Evolutionary conservation across 2,888 invertebrate species (phyloP).

Genomic region (Eupeodes latifasciatus): DNA sequence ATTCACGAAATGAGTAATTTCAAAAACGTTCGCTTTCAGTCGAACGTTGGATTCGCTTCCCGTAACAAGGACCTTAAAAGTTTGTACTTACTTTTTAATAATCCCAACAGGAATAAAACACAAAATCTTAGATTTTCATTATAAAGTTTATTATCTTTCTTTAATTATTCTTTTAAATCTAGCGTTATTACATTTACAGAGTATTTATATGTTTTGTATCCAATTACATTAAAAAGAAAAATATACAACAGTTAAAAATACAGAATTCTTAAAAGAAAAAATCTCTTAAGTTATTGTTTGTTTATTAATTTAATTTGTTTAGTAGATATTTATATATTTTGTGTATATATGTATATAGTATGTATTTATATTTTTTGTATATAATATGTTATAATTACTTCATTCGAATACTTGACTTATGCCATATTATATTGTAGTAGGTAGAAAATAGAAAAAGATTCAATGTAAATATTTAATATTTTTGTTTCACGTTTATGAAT

Average conservation of each 20-base stretch:
- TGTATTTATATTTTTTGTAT: slow-evolving; percentile 47
- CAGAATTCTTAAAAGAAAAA: slow-evolving; percentile 62
- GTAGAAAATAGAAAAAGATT: slow-evolving; percentile 49
- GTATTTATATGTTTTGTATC: slow-evolving; percentile 64
- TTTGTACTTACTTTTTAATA: neutral
- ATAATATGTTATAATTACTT: slow-evolving; percentile 69
- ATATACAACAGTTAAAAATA: slow-evolving; percentile 74
- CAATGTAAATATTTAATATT: slow-evolving; percentile 57
- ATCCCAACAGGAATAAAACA: neutral
- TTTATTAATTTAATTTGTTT: slow-evolving; percentile 24
- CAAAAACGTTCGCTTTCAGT: too few species aligned
- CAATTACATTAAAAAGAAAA: slow-evolving; percentile 66
- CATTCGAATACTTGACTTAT: slow-evolving; percentile 74
- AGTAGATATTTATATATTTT: slow-evolving; percentile 66
- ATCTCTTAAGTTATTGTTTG: slow-evolving; percentile 45
- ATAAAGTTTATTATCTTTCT: slow-evolving; percentile 53
- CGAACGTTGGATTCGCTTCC: too few species aligned
- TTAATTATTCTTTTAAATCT: slow-evolving; percentile 61
- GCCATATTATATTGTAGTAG: slow-evolving; percentile 25
- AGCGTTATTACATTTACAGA: slow-evolving; percentile 73
- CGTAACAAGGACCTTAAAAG: too few species aligned
- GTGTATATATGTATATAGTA: slow-evolving; percentile 53
- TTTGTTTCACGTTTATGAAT: slow-evolving; percentile 26
- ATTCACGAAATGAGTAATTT: too few species aligned
- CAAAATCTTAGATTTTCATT: slow-evolving; percentile 46